Conservation (phyloP, 2,113 vertebrate genomes). For the Rafetus swinhoei region DNA sequence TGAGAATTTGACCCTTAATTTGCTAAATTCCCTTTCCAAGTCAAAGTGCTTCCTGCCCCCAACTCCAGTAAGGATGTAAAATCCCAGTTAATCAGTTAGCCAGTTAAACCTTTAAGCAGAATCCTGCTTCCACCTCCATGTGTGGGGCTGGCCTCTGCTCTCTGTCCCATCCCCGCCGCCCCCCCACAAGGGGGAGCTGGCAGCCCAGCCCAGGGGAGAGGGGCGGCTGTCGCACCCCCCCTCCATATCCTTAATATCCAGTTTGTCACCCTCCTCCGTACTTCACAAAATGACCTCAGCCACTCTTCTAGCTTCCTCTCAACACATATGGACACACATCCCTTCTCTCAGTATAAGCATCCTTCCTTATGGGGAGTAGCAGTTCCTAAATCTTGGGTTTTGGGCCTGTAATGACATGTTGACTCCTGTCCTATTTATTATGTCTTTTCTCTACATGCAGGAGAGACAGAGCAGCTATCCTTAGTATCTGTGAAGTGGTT, state of each 20-base stretch:
- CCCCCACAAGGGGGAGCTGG: too few species aligned
- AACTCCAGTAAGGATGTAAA: too few species aligned
- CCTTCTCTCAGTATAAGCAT: background rate
- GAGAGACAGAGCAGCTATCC: background rate
- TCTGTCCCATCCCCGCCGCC: too few species aligned
- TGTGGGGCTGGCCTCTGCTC: too few species aligned
- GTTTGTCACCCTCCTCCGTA: background rate
- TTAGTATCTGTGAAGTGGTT: background rate
- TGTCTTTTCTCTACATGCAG: background rate
- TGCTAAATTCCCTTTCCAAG: background rate
- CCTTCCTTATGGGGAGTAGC: background rate
- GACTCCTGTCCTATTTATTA: background rate
- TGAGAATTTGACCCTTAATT: background rate
- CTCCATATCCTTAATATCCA: background rate
- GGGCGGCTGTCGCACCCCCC: too few species aligned
- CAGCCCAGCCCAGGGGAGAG: too few species aligned
- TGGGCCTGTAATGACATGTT: background rate
- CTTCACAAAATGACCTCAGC: background rate
- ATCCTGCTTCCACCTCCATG: too few species aligned
- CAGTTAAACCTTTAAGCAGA: too few species aligned
- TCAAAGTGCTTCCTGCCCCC: background rate
- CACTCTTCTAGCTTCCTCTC: background rate
- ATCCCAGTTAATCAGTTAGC: too few species aligned
- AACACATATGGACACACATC: background rate
- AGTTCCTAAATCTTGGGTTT: background rate